phyloP scores from a whole-genome alignment of 1,140 invertebrate species.

The Drosophila mayri region DNA sequence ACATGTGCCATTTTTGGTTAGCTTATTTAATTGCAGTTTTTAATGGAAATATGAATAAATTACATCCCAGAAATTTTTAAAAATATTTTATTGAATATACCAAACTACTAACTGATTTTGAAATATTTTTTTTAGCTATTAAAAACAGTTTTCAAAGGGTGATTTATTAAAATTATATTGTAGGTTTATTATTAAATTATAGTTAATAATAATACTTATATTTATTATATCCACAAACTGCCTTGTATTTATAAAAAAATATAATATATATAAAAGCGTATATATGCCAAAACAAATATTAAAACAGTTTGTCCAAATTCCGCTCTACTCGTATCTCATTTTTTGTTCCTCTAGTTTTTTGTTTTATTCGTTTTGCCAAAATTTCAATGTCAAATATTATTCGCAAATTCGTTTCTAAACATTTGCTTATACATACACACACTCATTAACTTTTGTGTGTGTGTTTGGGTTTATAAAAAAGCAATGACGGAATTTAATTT shows the following conservation, averaged over 20 bases:
- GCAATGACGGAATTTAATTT: constrained; percentile 68
- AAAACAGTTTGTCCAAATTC: constrained; percentile 66
- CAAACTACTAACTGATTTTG: neutral
- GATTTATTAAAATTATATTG: neutral
- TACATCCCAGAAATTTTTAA: neutral
- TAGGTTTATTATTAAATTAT: neutral
- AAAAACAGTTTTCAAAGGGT: neutral
- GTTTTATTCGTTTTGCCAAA: constrained; percentile 29
- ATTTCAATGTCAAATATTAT: constrained; percentile 74
- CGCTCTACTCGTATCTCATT: constrained; percentile 46
- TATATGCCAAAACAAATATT: constrained; percentile 54
- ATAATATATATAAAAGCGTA: neutral
- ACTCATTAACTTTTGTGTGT: constrained; percentile 3
- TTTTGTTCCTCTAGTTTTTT: constrained; percentile 2
- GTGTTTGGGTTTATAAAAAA: constrained; percentile 42
- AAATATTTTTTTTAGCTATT: neutral
- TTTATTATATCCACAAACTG: too few species aligned
- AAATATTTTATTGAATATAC: neutral
- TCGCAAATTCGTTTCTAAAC: constrained; percentile 43
- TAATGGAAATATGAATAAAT: neutral
- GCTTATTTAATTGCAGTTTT: neutral
- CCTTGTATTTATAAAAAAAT: too few species aligned
- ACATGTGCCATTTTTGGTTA: neutral
- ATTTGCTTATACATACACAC: constrained; percentile 12
- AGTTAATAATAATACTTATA: too few species aligned